Evolutionary conservation across 2,888 invertebrate species (phyloP), one percentile per base, ranked within the genome.

Genomic region (Polia nebulosa): DNA sequence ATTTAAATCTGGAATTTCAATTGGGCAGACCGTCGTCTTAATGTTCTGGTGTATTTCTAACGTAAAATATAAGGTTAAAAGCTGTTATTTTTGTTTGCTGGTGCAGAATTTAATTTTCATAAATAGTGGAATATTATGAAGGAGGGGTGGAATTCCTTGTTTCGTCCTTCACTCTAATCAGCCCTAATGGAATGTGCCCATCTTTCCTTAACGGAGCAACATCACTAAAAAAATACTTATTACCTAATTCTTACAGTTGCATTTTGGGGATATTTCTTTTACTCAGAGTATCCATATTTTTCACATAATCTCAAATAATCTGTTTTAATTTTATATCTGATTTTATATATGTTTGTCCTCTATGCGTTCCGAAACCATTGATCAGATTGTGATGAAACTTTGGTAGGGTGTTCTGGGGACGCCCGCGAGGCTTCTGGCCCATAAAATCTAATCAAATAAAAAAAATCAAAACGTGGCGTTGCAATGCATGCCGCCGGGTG

Each of bases 1-100:
- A 74, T 78, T 49, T 27, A 25, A 53, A 72, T 49, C 15, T 36
- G 11, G 32, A 53, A 45, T 60, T 76, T 51, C 51, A 56, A 77
- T 57, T 57, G 11, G 5, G 7, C 22, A 41, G 57, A 41, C 52
- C 13, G 41, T 20, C 25, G 53, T 52, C 29, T n/a, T 11, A 29
- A 41, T 52, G 56, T 47, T 57, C 15, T n/a, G n/a, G 22, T 57
- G 27, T 76, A 69, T 56, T 66, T 68, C 5, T 47, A 20, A 45
- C 9, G 11, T 9, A 51, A 56, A 39, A 39, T 32, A 32, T 1
- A 60, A 32, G 25, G 29, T 4, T 2, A 1, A 32, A 72, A 39
- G n/a, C n/a, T n/a, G 34, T 61, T 44, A 51, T 51, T 52, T 36
- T 36, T 25, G 65, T 44, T 41, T 22, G 7, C 1, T 34, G 11